A percentile compares a stretch with the other conserved stretches of the same genome.
phyloP scores from a whole-genome alignment of 2,888 invertebrate genomes.

The Podotricha telesiphe region DNA sequence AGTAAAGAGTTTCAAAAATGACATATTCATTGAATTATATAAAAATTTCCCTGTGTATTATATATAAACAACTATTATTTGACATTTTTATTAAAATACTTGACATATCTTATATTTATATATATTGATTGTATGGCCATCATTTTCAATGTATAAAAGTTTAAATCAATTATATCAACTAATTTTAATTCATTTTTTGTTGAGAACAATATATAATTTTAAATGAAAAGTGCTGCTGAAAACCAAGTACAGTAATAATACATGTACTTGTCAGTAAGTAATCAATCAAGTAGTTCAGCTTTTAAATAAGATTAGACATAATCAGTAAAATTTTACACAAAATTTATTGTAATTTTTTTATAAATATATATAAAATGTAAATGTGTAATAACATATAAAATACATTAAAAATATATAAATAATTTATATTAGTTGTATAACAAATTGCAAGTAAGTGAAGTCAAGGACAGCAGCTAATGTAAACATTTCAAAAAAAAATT shows the following conservation, averaged over 20 bases:
- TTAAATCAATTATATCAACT: too few relatives aligned
- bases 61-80: too few relatives aligned
- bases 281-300: not conserved
- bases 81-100: too few relatives aligned
- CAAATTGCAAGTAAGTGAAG: constrained; percentile 8
- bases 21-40: too few relatives aligned
- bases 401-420: not conserved
- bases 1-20: not conserved
- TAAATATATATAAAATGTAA: not conserved
- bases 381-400: not conserved
- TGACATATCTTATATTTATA: too few relatives aligned
- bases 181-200: too few relatives aligned
- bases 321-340: not conserved
- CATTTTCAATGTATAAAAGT: too few relatives aligned
- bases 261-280: not conserved
- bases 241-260: not conserved
- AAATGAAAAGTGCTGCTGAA: not conserved
- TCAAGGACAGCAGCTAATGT: constrained; percentile 16
- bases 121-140: too few relatives aligned
- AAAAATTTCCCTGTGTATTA: too few relatives aligned
- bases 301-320: not conserved
- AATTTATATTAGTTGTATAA: not conserved
- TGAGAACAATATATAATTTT: too few relatives aligned
- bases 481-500: constrained; percentile 11
- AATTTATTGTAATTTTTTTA: not conserved